Percentiles rank a stretch among this genome's conserved stretches.
Evolutionary conservation across 2,797 vertebrate genomes (phyloP).

Genomic region (Gobionotothen gibberifrons): DNA sequence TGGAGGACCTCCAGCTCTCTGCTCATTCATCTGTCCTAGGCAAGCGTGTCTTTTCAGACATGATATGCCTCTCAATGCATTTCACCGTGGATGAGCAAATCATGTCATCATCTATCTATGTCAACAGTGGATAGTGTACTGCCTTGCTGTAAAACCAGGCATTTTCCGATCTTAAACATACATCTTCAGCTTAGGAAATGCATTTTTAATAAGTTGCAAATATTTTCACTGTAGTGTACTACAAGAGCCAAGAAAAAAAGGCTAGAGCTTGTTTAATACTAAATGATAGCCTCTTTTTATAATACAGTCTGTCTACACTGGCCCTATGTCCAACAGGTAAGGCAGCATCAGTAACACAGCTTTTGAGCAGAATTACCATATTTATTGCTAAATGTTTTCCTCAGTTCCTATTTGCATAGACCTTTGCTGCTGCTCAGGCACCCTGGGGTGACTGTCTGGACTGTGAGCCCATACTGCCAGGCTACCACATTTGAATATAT

Average conservation of each 20-base stretch:
- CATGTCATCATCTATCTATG: constrained; percentile 55
- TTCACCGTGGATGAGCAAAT: constrained; percentile 45
- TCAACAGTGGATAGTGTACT: constrained; percentile 36
- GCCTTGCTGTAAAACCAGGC: constrained; percentile 14
- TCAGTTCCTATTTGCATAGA: constrained; percentile 44
- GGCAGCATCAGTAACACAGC: constrained; percentile 27
- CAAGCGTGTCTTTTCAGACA: constrained; percentile 49
- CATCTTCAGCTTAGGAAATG: constrained; percentile 14
- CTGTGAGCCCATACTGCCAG: constrained; percentile 37
- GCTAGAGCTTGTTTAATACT: constrained; percentile 20
- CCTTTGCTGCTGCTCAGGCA: constrained; percentile 59
- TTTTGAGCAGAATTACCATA: constrained; percentile 22
- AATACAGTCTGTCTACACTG: constrained; percentile 6
- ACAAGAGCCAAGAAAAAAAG: constrained; percentile 7
- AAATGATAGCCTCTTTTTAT: not conserved
- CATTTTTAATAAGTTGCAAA: constrained; percentile 25
- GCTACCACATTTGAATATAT: constrained; percentile 34
- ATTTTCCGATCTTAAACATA: constrained; percentile 11
- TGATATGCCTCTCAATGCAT: constrained; percentile 39
- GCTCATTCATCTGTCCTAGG: constrained; percentile 45
- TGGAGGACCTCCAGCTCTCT: constrained; percentile 64
- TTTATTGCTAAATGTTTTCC: constrained; percentile 40
- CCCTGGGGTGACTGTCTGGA: constrained; percentile 55
- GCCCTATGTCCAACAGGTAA: constrained; percentile 43
- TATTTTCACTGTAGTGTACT: constrained; percentile 10